Evolutionary conservation across 2,888 invertebrate genomes (phyloP), one percentile per base, ranked within the genome.

Genomic region (Tenthredo distinguenda): DNA sequence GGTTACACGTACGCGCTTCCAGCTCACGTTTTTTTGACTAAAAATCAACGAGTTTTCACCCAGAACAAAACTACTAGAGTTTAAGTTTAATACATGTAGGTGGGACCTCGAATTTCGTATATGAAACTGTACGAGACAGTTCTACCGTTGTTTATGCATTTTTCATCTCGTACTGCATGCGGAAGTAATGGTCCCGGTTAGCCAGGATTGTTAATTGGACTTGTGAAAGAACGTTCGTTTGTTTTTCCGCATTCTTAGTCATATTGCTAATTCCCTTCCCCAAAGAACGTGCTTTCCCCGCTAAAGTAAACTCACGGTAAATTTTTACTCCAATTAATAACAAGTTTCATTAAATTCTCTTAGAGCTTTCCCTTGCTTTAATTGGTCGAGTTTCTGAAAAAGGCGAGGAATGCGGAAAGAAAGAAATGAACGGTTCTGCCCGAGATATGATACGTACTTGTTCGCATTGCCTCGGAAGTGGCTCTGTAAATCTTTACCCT

Each of bases 401-500:
- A 62, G 26, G 47, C 47, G 5, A 47, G 50, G 47, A 76, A 76
- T 12, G 43, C 15, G 5, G 47, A 43, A 26, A 50, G 76, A 47
- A 76, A 76, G 26, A 76, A 76, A 71, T 18, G 71, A 71, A 71
- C 37, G 37, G 2, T 71, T 47, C 43, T n/a, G n/a, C n/a, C 21
- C 26, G 21, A 76, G 43, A 76, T 76, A 76, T 76, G 76, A 79
- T 55, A 55, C 21, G 55, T 79, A 55, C 55, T 58, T 58, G 79
- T 79, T 55, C 79, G 34, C 79, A 47, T 76, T 76, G 26, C 47
- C 37, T 34, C 9, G 21, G 31, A 12, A 76, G 47, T 76, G 26
- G 12, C 43, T 76, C 76, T 76, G 76, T 76, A 76, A 76, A 76
- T 76, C 76, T 47, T 76, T 37, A 26, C 76, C 76, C 76, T 47